A percentile compares a stretch with the other conserved stretches of the same genome.
These are phyloP conservation scores for Drosophila sp. DNA, from an alignment of 1,140 invertebrate species.

Conservation along the genomic window DNA sequence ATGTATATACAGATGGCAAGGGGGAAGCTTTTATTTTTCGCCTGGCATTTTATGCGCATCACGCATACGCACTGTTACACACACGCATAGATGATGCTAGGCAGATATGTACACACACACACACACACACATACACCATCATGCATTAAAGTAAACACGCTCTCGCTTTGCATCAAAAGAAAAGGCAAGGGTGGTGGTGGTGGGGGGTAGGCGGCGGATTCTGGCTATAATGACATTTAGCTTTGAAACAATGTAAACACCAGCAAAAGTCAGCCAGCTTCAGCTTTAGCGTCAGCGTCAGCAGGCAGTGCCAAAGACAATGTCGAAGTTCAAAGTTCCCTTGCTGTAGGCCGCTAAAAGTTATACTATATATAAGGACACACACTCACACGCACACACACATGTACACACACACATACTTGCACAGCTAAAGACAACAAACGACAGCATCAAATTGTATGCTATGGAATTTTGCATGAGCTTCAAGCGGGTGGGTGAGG, in stretches of 20 bases:
- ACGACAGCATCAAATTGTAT: conserved; percentile 46
- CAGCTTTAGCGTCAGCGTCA: conserved; percentile 11
- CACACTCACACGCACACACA: conserved; percentile 4
- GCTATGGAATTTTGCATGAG: conserved; percentile 75
- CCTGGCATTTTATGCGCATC: conserved; percentile 80
- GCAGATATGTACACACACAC: conserved; percentile 53
- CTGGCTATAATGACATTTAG: conserved; percentile 78
- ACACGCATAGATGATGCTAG: conserved; percentile 43
- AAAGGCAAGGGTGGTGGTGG: background rate
- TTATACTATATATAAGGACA: conserved; percentile 55
- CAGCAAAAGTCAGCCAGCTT: conserved; percentile 27
- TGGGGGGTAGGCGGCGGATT: conserved; percentile 13
- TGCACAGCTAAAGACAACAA: conserved; percentile 6
- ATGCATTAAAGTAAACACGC: conserved; percentile 69
- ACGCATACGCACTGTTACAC: conserved; percentile 79
- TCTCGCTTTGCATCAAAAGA: conserved; percentile 67
- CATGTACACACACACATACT: conserved; percentile 22
- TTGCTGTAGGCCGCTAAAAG: conserved; percentile 71
- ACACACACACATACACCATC: conserved; percentile 26
- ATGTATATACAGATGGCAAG: background rate
- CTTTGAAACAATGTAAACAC: conserved; percentile 80
- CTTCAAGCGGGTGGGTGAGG: conserved; percentile 36
- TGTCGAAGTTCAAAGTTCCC: conserved; percentile 76
- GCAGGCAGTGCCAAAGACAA: conserved; percentile 37
- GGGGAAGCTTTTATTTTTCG: conserved; percentile 72